A percentile compares a stretch with the other conserved stretches of the same genome.
These are phyloP conservation scores for Diprion similis DNA, from an alignment of 1,140 invertebrate species.

Conservation along the genomic window DNA sequence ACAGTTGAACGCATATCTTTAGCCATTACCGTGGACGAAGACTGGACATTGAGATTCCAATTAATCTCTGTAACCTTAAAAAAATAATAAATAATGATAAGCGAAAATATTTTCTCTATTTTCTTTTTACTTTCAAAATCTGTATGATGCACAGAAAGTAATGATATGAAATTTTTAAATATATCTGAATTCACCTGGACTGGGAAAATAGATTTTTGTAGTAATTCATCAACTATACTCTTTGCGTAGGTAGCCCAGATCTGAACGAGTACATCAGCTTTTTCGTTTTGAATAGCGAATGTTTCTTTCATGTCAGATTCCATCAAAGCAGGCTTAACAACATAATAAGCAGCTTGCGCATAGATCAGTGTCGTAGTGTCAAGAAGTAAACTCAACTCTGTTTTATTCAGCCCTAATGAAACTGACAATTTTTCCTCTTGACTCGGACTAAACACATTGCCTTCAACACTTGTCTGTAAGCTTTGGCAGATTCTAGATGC, in stretches of 20 bases:
- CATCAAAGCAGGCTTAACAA: constrained; percentile 40
- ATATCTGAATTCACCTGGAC: constrained; percentile 35
- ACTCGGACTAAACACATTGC: constrained; percentile 47
- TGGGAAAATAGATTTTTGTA: constrained; percentile 50
- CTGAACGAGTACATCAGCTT: constrained; percentile 43
- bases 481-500: constrained; percentile 49
- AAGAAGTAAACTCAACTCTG: constrained; percentile 41
- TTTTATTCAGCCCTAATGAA: constrained; percentile 46
- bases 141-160: background rate
- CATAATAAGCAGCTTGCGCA: constrained; percentile 44
- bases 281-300: constrained; percentile 44
- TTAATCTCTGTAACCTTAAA: constrained; percentile 46
- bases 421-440: constrained; percentile 52
- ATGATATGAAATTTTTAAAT: constrained; percentile 5
- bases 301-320: constrained; percentile 44
- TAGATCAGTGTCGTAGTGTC: constrained; percentile 46
- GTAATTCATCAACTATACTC: constrained; percentile 43
- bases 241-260: constrained; percentile 49
- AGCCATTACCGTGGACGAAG: constrained; percentile 44
- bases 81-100: constrained; percentile 8
- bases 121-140: too few species aligned
- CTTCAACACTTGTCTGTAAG: constrained; percentile 31
- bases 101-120: background rate
- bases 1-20: constrained; percentile 44
- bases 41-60: constrained; percentile 50